Base-by-base conservation (phyloP, 2,888 invertebrate species). In the Morinoia aosen region DNA sequence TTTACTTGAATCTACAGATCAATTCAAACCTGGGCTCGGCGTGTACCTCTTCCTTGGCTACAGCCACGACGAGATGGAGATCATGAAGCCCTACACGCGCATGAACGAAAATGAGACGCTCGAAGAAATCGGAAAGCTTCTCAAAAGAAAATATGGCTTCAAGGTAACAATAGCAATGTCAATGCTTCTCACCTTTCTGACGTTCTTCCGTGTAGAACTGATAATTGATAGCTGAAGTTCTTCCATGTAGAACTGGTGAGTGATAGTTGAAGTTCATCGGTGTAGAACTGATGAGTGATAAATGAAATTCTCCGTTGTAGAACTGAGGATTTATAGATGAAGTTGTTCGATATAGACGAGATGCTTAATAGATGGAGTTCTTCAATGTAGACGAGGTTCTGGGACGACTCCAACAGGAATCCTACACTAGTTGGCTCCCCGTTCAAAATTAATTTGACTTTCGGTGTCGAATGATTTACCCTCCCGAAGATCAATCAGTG, bases 1-100 rank as follows among this genome's bases (percentile, higher is more conserved):
- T 90, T 39, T 8, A 3, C 11, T 90, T 90, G 40, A 40, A 39
- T 40, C 90, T 19, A 40, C 96, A 98, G 98, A 98, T 97, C 98
- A 98, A 97, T 98, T 98, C 97, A 98, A 98, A 97, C 98, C 98
- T 96, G 98, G 98, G 95, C 98, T 98, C 97, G 99, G 99, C 88
- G 98, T 99, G 88, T 99, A 98, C 97, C 98, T 99, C 96, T 98
- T 99, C 97, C 98, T 99, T 96, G 99, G 99, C 96, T 99, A 98
- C 97, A 99, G 99, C 97, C 98, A 98, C 96, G 98, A 98, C n/a
- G 99, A 99, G 97, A 99, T 99, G 97, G 98, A 98, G 0, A 97
- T 98, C 96, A 98, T 99, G 97, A 98, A 98, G 97, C 98, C 98
- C 76, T 98, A 98, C 97, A 98, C 98, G 7, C 98, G 98, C 96